These are phyloP conservation scores for Drosophila neonasuta DNA, from an alignment of 2,888 invertebrate species.

Conservation along the genomic window DNA sequence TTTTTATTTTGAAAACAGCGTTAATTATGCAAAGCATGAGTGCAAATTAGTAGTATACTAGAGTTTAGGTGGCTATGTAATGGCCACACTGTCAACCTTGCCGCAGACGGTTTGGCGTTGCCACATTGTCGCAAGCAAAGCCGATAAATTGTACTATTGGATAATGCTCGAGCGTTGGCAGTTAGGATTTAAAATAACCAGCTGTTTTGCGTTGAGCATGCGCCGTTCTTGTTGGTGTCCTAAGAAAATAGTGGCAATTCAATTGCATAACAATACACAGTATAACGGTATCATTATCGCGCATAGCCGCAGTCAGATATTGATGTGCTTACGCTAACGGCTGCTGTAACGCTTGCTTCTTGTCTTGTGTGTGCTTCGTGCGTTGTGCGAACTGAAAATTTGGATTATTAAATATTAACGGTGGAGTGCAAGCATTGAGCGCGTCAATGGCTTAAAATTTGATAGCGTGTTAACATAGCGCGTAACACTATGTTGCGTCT, in stretches of 20 bases:
- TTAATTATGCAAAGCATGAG: too few relatives aligned
- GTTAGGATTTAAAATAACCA: conserved; percentile 32
- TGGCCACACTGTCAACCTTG: too few relatives aligned
- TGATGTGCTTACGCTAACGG: conserved; percentile 70
- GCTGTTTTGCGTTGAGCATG: conserved; percentile 51
- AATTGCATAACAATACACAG: conserved; percentile 69
- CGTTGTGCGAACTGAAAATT: conserved; percentile 23
- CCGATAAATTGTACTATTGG: conserved; percentile 27
- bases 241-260: conserved; percentile 64
- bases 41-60: too few relatives aligned
- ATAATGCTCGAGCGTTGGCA: conserved; percentile 13
- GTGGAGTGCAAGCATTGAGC: conserved; percentile 32
- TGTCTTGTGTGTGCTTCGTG: conserved; percentile 35
- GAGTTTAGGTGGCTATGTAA: too few relatives aligned
- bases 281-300: conserved; percentile 73
- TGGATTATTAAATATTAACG: conserved; percentile 43
- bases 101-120: background rate
- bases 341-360: conserved; percentile 41
- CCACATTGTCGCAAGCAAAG: background rate
- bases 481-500: conserved; percentile 55
- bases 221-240: conserved; percentile 57
- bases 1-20: too few relatives aligned
- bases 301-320: conserved; percentile 67
- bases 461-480: conserved; percentile 24
- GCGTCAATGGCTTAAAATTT: conserved; percentile 59